These are phyloP conservation scores for Phasia obesa DNA, from an alignment of 2,888 invertebrate species.

Conservation along the genomic window DNA sequence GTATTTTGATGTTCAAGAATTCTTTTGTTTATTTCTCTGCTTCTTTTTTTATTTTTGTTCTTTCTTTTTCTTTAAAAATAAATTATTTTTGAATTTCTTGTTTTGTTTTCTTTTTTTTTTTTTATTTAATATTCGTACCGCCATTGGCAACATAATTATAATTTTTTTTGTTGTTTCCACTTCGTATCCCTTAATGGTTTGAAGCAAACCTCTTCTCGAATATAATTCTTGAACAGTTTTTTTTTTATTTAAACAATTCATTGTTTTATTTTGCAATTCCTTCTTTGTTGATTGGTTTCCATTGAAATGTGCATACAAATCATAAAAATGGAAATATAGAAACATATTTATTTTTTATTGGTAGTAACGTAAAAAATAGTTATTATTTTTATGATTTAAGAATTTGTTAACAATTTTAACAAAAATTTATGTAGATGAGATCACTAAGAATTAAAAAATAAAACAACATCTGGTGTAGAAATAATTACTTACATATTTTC, in stretches of 20 bases:
- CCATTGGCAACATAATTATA: constrained; percentile 65
- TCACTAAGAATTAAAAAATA: constrained; percentile 15
- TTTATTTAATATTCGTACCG: constrained; percentile 38
- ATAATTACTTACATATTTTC: constrained; percentile 38
- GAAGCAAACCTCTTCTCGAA: constrained; percentile 58
- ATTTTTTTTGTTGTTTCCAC: constrained; percentile 37
- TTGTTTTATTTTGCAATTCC: constrained; percentile 45
- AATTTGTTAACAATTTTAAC: constrained; percentile 32
- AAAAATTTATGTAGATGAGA: constrained; percentile 56
- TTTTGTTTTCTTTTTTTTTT: constrained; percentile 14
- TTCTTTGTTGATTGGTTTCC: constrained; percentile 44
- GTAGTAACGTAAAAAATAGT: constrained; percentile 24
- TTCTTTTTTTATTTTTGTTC: constrained; percentile 34
- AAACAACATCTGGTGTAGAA: constrained; percentile 34
- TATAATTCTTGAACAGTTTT: constrained; percentile 51
- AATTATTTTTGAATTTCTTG: constrained; percentile 44
- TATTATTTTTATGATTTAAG: constrained; percentile 33
- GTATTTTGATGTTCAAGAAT: constrained; percentile 40
- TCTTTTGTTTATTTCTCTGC: constrained; percentile 61
- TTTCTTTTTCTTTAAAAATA: constrained; percentile 46
- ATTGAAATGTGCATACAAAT: constrained; percentile 34
- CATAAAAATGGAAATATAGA: constrained; percentile 11
- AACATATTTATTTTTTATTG: constrained; percentile 24
- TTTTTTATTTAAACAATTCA: constrained; percentile 7
- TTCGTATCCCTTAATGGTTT: constrained; percentile 57